Evolutionary conservation across 2,113 vertebrate species (phyloP).

Genomic region (Catharus fuscescens): DNA sequence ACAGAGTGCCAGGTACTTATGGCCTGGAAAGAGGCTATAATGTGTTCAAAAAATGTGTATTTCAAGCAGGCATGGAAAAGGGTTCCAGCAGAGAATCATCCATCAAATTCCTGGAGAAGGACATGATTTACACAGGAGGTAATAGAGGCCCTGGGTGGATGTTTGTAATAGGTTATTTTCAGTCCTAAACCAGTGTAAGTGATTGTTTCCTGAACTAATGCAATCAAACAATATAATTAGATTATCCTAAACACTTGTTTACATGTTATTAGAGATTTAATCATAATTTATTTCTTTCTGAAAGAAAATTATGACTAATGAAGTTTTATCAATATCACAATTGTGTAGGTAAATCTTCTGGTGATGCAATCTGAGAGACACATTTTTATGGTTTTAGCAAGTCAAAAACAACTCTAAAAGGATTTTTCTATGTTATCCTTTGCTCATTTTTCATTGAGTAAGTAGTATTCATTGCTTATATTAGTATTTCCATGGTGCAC

Average conservation of each 20-base stretch:
- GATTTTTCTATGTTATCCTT: background rate
- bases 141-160: background rate
- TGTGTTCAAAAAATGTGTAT: conserved; percentile 21
- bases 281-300: background rate
- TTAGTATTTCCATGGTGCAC: background rate
- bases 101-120: conserved; percentile 20
- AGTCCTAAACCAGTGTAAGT: background rate
- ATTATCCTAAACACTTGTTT: background rate
- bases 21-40: conserved; percentile 44
- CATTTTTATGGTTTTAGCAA: background rate
- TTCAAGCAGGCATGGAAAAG: conserved; percentile 30
- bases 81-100: conserved; percentile 21
- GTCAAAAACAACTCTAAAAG: background rate
- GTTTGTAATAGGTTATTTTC: background rate
- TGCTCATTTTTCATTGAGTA: background rate
- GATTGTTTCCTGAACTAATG: background rate
- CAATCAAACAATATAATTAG: background rate
- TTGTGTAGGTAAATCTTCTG: background rate
- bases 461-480: background rate
- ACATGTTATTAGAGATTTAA: background rate
- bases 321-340: background rate
- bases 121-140: background rate
- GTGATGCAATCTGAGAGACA: background rate
- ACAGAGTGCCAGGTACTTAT: conserved; percentile 54
- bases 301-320: background rate